phyloP scores from a whole-genome alignment of 2,113 vertebrate genomes.

The Chaetorhynchus papuensis region DNA sequence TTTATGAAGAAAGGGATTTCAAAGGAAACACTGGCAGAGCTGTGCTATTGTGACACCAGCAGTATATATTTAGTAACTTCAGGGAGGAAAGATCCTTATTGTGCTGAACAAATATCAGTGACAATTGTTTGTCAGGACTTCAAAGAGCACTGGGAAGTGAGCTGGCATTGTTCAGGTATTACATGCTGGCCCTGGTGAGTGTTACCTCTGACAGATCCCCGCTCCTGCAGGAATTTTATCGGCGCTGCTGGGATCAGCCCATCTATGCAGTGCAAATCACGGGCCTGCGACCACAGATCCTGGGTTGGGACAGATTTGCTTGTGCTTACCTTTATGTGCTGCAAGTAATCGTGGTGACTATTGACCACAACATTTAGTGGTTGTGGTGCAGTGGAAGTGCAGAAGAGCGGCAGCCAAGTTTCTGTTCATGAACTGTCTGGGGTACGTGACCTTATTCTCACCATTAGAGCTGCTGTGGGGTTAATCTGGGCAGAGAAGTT shows the following conservation, averaged over 20 bases:
- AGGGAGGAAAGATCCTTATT: not conserved
- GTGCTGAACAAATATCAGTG: not conserved
- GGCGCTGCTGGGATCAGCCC: not conserved
- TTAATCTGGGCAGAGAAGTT: not conserved
- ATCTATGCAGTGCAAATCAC: not conserved
- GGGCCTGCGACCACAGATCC: not conserved
- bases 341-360: fast-evolving
- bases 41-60: conserved; percentile 9
- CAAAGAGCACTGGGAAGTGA: not conserved
- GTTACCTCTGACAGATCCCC: not conserved
- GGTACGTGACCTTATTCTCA: not conserved
- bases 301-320: not conserved
- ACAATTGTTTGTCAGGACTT: conserved; percentile 1
- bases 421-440: not conserved
- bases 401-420: not conserved
- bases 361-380: not conserved
- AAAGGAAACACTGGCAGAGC: not conserved
- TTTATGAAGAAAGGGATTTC: not conserved
- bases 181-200: fast-evolving
- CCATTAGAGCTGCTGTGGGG: not conserved
- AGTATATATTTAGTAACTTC: conserved; percentile 38
- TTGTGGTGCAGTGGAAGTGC: fast-evolving
- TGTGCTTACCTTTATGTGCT: not conserved
- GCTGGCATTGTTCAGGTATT: not conserved
- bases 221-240: fast-evolving